A percentile compares a stretch with the other conserved stretches of the same genome.
Evolutionary conservation across 2,888 invertebrate species (phyloP).

Genomic region (Pyrochroa serraticornis): DNA sequence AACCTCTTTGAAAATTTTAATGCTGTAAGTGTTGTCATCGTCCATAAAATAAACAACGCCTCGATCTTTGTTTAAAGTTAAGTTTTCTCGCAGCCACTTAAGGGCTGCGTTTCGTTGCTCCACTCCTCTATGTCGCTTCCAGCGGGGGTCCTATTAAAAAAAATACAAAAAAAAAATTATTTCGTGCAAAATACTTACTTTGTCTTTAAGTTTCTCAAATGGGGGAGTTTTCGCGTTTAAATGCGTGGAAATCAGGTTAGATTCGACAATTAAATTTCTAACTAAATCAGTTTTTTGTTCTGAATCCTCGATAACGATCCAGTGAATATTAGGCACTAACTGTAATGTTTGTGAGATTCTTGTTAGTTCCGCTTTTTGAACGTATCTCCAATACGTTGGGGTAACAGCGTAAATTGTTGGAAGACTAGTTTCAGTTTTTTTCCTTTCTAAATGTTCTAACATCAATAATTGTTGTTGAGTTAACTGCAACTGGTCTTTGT

Average conservation of each 20-base stretch:
- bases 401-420: constrained; percentile 90
- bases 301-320: constrained; percentile 93
- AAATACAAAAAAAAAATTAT: constrained; percentile 4
- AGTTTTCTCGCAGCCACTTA: constrained; percentile 76
- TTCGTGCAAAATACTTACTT: constrained; percentile 47
- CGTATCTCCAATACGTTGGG: constrained; percentile 86
- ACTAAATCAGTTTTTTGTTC: constrained; percentile 74
- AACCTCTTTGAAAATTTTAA: constrained; percentile 89
- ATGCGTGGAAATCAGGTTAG: constrained; percentile 64
- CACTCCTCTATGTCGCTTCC: constrained; percentile 86
- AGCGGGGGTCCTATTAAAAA: constrained; percentile 64
- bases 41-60: constrained; percentile 95
- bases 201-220: constrained; percentile 70
- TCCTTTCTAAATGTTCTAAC: constrained; percentile 47
- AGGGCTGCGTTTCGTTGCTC: constrained; percentile 88
- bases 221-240: constrained; percentile 73
- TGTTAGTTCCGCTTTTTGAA: constrained; percentile 93
- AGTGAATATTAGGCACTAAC: constrained; percentile 87
- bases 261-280: constrained; percentile 69
- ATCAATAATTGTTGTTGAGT: constrained; percentile 50
- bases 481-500: constrained; percentile 51
- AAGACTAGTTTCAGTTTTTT: constrained; percentile 32
- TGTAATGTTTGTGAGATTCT: constrained; percentile 87
- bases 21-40: constrained; percentile 93
- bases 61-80: constrained; percentile 61